Percentiles rank a stretch among this genome's conserved stretches.
Evolutionary conservation across 2,888 invertebrate genomes (phyloP).

Genomic region (Drosophila colorata): DNA sequence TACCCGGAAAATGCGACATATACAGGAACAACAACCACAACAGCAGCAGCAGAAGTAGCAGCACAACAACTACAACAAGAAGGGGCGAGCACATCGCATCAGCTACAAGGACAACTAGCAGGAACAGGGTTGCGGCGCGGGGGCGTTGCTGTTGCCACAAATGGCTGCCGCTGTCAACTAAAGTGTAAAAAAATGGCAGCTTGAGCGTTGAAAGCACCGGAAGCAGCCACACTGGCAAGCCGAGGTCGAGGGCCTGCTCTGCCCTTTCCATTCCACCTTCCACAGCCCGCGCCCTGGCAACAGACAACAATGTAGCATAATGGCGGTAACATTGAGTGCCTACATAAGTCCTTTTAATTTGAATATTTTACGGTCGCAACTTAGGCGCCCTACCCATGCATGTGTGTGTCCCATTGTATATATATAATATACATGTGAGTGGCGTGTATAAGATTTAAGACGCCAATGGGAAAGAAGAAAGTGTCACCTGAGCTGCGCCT

Average conservation of each 20-base stretch:
- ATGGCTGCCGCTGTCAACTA: slow-evolving; percentile 76
- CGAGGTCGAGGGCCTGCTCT: slow-evolving; percentile 47
- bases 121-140: slow-evolving; percentile 11
- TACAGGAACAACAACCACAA: slow-evolving; percentile 38
- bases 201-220: slow-evolving; percentile 69
- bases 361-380: slow-evolving; percentile 77
- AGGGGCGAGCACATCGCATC: slow-evolving; percentile 25
- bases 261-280: background rate
- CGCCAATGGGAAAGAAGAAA: slow-evolving; percentile 37
- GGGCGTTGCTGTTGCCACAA: slow-evolving; percentile 58
- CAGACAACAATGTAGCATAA: slow-evolving; percentile 75
- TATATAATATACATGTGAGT: slow-evolving; percentile 14
- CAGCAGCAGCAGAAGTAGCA: background rate
- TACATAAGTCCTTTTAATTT: slow-evolving; percentile 83
- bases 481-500: slow-evolving; percentile 40
- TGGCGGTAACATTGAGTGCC: slow-evolving; percentile 80
- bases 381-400: slow-evolving; percentile 24
- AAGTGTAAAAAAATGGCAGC: slow-evolving; percentile 74
- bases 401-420: slow-evolving; percentile 11
- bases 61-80: slow-evolving; percentile 22
- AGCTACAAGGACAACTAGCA: slow-evolving; percentile 47
- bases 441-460: slow-evolving; percentile 40
- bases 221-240: slow-evolving; percentile 51
- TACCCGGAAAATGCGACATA: slow-evolving; percentile 78
- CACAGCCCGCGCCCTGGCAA: slow-evolving; percentile 8